phyloP scores from a whole-genome alignment of 2,797 vertebrate species.

The Australoheros facetus region DNA sequence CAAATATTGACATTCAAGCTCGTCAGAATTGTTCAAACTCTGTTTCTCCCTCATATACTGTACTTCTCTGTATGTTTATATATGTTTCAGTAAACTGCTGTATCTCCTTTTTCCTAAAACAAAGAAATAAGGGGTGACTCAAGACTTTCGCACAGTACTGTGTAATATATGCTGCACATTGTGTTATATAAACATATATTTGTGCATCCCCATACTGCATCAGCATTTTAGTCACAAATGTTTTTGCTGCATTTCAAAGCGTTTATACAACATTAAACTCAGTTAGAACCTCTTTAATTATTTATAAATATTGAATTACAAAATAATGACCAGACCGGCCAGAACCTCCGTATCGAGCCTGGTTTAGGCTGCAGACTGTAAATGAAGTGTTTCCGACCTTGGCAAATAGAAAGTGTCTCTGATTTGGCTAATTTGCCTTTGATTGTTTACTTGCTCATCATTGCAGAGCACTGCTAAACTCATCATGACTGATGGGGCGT shows the following conservation, averaged over 20 bases:
- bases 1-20: neutral
- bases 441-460: neutral
- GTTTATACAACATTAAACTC: too few relatives aligned
- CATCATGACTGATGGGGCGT: constrained; percentile 15
- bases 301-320: neutral
- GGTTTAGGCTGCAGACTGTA: neutral
- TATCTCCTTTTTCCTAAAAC: neutral
- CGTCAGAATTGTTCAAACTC: neutral
- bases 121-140: neutral
- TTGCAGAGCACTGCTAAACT: neutral
- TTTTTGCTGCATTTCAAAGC: neutral
- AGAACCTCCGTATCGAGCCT: neutral
- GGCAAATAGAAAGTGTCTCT: neutral
- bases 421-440: too few relatives aligned
- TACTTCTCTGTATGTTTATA: neutral
- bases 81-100: neutral
- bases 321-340: neutral
- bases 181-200: neutral
- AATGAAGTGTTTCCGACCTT: neutral
- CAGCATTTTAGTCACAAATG: neutral
- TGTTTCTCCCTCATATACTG: neutral
- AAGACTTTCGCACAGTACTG: neutral
- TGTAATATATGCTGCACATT: neutral
- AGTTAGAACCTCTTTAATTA: neutral
- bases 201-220: neutral